Evolutionary conservation across 2,888 invertebrate genomes (phyloP).

Genomic region (Diplolepis rosae): DNA sequence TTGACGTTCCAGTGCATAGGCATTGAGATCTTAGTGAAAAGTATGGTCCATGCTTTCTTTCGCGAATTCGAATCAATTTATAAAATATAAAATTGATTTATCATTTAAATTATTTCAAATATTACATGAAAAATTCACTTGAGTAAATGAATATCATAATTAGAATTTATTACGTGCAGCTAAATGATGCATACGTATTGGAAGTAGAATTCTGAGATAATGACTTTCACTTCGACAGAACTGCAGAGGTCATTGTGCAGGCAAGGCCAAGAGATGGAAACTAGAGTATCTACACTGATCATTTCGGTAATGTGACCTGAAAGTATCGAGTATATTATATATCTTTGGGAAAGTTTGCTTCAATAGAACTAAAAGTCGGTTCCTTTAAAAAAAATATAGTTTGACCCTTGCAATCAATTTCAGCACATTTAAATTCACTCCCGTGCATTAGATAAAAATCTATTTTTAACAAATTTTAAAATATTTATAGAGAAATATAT

Average conservation of each 20-base stretch:
- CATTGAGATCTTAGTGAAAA: too few relatives aligned
- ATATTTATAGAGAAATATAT: too few relatives aligned
- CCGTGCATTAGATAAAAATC: too few relatives aligned
- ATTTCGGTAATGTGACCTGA: slow-evolving; percentile 1
- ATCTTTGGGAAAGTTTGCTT: not conserved
- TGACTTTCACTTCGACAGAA: slow-evolving; percentile 17
- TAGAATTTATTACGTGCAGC: not conserved
- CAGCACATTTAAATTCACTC: too few relatives aligned
- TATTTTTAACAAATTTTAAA: too few relatives aligned
- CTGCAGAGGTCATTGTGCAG: slow-evolving; percentile 24
- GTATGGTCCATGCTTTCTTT: too few relatives aligned
- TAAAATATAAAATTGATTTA: too few relatives aligned
- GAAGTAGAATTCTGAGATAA: not conserved
- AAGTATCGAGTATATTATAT: not conserved
- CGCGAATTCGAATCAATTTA: too few relatives aligned
- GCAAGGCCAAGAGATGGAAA: slow-evolving; percentile 15
- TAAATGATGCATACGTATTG: slow-evolving; percentile 4
- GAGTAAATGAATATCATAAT: not conserved
- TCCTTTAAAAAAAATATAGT: not conserved
- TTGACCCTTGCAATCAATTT: not conserved
- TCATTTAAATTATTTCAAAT: too few relatives aligned
- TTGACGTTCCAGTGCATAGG: too few relatives aligned
- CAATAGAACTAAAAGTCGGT: not conserved
- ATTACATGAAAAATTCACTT: not conserved
- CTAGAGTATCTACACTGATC: slow-evolving; percentile 13